These are phyloP conservation scores for Datnioides undecimradiatus DNA, from an alignment of 2,113 vertebrate genomes.

Conservation along the genomic window DNA sequence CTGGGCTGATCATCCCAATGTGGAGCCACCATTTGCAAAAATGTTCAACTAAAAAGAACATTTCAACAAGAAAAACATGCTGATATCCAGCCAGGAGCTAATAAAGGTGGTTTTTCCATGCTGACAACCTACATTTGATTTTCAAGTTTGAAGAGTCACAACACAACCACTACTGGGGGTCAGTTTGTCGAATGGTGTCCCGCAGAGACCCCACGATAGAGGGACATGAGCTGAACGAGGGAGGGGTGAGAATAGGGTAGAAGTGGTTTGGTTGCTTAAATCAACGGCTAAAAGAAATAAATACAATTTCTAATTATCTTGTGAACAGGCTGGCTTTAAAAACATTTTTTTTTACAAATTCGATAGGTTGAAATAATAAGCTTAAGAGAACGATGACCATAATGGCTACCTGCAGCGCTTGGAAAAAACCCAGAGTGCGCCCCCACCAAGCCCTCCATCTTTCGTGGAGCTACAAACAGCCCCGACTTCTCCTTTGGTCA, in stretches of 20 bases:
- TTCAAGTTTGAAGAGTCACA: slow-evolving; percentile 93
- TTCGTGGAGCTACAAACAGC: slow-evolving; percentile 69
- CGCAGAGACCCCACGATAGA: slow-evolving; percentile 87
- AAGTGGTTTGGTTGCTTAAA: slow-evolving; percentile 47
- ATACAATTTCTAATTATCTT: slow-evolving; percentile 55
- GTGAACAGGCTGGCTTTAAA: slow-evolving; percentile 11
- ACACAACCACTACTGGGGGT: slow-evolving; percentile 90
- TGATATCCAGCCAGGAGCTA: slow-evolving; percentile 61
- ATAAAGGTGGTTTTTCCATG: slow-evolving; percentile 72
- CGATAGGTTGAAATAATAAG: slow-evolving; percentile 58
- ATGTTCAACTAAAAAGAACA: slow-evolving; percentile 37
- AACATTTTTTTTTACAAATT: no score
- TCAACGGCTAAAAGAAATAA: slow-evolving; percentile 57
- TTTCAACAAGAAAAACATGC: slow-evolving; percentile 46
- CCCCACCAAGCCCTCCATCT: slow-evolving; percentile 75
- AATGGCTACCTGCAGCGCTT: slow-evolving; percentile 84
- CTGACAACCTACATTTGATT: slow-evolving; percentile 89
- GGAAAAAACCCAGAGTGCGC: slow-evolving; percentile 66
- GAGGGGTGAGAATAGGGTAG: slow-evolving; percentile 48
- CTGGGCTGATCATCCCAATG: slow-evolving; percentile 8
- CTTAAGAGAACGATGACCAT: slow-evolving; percentile 69
- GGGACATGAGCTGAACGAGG: slow-evolving; percentile 75
- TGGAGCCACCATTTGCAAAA: slow-evolving; percentile 45
- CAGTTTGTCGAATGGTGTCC: slow-evolving; percentile 91
- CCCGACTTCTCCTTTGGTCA: slow-evolving; percentile 62